phyloP scores from a whole-genome alignment of 1,140 invertebrate species.

The Aphaenogaster ashmeadi region DNA sequence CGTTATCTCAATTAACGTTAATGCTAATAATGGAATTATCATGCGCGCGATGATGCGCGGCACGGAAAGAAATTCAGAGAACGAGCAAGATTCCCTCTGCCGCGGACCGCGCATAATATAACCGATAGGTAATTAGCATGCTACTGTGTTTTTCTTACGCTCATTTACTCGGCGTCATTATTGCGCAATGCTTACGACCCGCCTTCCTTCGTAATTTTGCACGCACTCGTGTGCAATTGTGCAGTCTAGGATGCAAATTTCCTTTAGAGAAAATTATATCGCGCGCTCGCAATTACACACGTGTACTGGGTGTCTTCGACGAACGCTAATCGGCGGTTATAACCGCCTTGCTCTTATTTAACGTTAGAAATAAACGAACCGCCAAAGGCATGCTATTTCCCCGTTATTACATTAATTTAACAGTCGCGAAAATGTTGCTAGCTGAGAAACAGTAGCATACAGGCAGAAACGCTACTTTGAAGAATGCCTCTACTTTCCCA shows the following conservation, averaged over 20 bases:
- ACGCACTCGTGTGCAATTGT: conserved; percentile 64
- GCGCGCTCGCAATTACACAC: conserved; percentile 17
- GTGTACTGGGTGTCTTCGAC: conserved; percentile 8
- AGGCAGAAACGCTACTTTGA: not conserved
- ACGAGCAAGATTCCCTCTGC: not conserved
- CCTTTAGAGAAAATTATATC: conserved; percentile 54
- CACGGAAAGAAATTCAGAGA: not conserved
- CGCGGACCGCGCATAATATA: not conserved
- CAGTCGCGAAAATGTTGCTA: not conserved
- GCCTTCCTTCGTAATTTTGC: conserved; percentile 58
- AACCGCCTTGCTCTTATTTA: conserved; percentile 16
- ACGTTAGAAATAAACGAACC: conserved; percentile 13
- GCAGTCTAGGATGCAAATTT: conserved; percentile 62
- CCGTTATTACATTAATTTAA: conserved; percentile 28
- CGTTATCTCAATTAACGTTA: conserved; percentile 27
- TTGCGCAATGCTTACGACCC: conserved; percentile 50
- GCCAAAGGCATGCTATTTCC: too few species aligned
- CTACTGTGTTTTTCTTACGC: conserved; percentile 43
- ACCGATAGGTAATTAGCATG: conserved; percentile 46
- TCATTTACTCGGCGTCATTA: conserved; percentile 57
- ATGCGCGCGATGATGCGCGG: not conserved
- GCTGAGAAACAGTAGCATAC: not conserved
- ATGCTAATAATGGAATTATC: conserved; percentile 25
- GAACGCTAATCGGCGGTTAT: not conserved
- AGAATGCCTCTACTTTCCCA: not conserved